Conservation (phyloP, 2,797 vertebrate genomes). For the Anguilla marmorata region DNA sequence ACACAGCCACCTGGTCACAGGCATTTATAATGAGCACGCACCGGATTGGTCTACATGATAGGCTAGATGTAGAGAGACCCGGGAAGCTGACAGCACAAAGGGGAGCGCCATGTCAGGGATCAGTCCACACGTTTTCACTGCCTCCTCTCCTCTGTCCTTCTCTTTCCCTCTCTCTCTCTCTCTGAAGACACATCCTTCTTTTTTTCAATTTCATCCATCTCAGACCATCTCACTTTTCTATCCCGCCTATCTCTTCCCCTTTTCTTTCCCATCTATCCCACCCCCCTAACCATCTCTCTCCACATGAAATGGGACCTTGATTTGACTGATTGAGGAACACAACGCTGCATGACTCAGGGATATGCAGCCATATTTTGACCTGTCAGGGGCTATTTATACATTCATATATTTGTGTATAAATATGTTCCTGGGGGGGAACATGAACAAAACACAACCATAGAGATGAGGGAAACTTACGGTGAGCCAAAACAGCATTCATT, state of each 20-base stretch:
- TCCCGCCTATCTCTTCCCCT: background rate
- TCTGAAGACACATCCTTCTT: background rate
- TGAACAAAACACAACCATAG: background rate
- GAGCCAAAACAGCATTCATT: background rate
- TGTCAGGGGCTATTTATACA: background rate
- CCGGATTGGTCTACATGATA: no score
- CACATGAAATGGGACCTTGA: background rate
- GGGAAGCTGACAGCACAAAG: background rate
- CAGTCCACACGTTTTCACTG: background rate
- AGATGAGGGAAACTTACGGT: background rate
- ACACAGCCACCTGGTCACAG: no score
- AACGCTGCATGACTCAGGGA: background rate
- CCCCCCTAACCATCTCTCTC: background rate
- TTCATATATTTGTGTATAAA: background rate
- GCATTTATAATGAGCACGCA: no score
- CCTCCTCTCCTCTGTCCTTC: no score
- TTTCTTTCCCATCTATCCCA: background rate
- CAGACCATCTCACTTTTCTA: background rate
- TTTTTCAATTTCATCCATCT: constrained; percentile 2
- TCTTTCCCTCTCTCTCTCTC: background rate
- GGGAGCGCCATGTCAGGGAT: background rate
- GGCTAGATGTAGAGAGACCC: background rate
- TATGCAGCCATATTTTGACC: background rate
- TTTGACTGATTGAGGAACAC: background rate
- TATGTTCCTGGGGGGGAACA: background rate